Conservation (phyloP, 1,140 invertebrate genomes). For the Hycleus phaleratus region DNA sequence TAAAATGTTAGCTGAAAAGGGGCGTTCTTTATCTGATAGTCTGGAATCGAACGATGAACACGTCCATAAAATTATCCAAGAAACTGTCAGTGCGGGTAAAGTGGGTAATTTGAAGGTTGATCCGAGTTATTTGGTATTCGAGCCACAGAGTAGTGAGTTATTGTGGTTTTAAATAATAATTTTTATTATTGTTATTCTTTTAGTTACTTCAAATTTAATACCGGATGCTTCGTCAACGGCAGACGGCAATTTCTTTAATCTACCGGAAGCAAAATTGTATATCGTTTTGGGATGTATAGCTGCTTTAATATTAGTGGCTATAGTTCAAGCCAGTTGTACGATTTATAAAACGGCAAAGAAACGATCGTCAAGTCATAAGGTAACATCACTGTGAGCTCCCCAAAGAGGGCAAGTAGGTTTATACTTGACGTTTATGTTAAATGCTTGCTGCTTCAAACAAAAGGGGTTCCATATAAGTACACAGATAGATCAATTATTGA, state of each 20-base stretch:
- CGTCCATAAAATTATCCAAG: constrained; percentile 48
- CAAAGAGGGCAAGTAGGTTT: constrained; percentile 28
- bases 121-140: constrained; percentile 63
- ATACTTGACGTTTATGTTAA: constrained; percentile 16
- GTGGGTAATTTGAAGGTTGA: constrained; percentile 73
- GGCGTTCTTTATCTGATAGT: constrained; percentile 44
- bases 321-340: constrained; percentile 78
- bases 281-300: constrained; percentile 74
- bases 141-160: constrained; percentile 53
- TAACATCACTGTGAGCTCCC: constrained; percentile 37
- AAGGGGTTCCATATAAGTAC: neutral
- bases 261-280: constrained; percentile 66
- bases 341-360: constrained; percentile 62
- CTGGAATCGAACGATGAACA: constrained; percentile 41
- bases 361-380: constrained; percentile 55
- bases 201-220: constrained; percentile 40
- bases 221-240: constrained; percentile 28
- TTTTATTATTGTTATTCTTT: constrained; percentile 14
- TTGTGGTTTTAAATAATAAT: neutral
- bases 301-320: constrained; percentile 66
- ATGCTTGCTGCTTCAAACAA: neutral
- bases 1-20: constrained; percentile 53
- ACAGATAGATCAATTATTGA: no score
- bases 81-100: constrained; percentile 60
- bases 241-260: constrained; percentile 45